Evolutionary conservation across 1,140 invertebrate genomes (phyloP).

Genomic region (Pseudachorutes palmiensis): DNA sequence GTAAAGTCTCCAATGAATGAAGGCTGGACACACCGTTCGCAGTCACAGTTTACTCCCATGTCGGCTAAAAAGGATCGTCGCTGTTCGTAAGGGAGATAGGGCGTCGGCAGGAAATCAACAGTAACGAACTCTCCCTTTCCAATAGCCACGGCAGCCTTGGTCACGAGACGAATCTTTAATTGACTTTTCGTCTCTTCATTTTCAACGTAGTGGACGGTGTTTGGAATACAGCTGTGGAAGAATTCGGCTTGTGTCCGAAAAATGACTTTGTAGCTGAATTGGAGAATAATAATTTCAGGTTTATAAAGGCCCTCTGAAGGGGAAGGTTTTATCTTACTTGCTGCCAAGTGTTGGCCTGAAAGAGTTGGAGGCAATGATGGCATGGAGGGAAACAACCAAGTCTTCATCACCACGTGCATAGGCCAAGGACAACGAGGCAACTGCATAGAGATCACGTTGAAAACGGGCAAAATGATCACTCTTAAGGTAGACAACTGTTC

Average conservation of each 20-base stretch:
- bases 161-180: constrained; percentile 21
- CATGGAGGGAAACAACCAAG: constrained; percentile 31
- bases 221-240: constrained; percentile 31
- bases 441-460: constrained; percentile 13
- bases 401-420: constrained; percentile 32
- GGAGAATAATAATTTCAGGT: constrained; percentile 12
- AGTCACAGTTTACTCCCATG: constrained; percentile 27
- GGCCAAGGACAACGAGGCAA: constrained; percentile 28
- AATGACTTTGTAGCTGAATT: constrained; percentile 32
- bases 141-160: constrained; percentile 28
- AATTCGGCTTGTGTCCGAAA: constrained; percentile 24
- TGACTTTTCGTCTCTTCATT: constrained; percentile 16
- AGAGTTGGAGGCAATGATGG: constrained; percentile 33
- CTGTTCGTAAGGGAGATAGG: constrained; percentile 26
- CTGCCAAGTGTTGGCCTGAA: constrained; percentile 28
- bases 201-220: constrained; percentile 30
- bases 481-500: constrained; percentile 24
- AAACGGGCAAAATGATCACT: constrained; percentile 21
- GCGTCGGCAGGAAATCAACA: constrained; percentile 29
- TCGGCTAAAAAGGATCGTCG: constrained; percentile 21
- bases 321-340: no score
- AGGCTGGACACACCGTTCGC: constrained; percentile 28
- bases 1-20: constrained; percentile 8
- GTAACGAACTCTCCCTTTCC: constrained; percentile 28
- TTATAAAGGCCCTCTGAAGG: no score